Evolutionary conservation across 2,888 invertebrate species (phyloP).

Genomic region (Furcula furcula): DNA sequence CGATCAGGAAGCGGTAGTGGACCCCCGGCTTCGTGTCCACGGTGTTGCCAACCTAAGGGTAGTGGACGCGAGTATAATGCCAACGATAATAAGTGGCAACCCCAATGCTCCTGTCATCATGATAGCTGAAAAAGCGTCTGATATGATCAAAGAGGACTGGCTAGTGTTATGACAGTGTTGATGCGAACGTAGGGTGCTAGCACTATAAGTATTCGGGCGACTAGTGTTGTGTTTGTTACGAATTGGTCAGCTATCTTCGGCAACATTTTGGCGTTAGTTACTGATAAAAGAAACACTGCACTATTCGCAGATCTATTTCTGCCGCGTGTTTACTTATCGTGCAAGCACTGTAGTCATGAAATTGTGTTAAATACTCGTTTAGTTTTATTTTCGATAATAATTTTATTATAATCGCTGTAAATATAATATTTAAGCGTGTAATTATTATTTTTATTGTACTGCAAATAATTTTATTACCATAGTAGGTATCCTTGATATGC

Average conservation of each 20-base stretch:
- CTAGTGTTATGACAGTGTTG: constrained; percentile 75
- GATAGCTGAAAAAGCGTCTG: constrained; percentile 95
- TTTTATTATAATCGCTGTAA: background rate
- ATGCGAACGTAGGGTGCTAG: constrained; percentile 8
- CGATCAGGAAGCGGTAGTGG: constrained; percentile 90
- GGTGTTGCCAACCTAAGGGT: constrained; percentile 90
- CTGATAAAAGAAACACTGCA: too few relatives aligned
- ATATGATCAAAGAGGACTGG: constrained; percentile 95
- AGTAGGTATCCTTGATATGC: background rate
- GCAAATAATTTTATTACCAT: background rate
- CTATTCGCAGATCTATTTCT: too few relatives aligned
- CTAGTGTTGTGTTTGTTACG: too few relatives aligned
- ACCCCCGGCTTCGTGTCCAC: constrained; percentile 88
- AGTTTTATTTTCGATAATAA: background rate
- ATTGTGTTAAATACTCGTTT: background rate
- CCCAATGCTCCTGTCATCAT: constrained; percentile 95
- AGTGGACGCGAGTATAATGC: constrained; percentile 94
- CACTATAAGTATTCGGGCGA: too few relatives aligned
- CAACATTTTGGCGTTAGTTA: too few relatives aligned
- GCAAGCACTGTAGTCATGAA: constrained; percentile 2
- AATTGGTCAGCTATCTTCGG: too few relatives aligned
- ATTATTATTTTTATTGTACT: background rate
- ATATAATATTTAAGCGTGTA: constrained; percentile 1
- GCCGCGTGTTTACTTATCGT: too few relatives aligned
- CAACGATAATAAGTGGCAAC: constrained; percentile 93